Evolutionary conservation across 2,888 invertebrate species (phyloP).

Genomic region (Cosmorhoe ocellata): DNA sequence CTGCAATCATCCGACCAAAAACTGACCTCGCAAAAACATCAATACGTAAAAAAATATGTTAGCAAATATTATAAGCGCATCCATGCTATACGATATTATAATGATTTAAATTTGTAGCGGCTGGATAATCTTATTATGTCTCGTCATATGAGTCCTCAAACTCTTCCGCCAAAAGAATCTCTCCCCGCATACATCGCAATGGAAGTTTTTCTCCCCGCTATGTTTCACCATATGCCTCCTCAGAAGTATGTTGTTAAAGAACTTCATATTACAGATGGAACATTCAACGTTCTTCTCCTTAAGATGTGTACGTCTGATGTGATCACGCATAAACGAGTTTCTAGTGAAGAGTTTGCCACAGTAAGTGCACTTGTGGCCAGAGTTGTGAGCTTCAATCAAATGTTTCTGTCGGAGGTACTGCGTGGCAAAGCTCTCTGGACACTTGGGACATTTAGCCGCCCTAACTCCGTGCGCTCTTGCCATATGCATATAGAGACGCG

Average conservation of each 20-base stretch:
- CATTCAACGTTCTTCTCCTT: slow-evolving; percentile 75
- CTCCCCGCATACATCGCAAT: slow-evolving; percentile 84
- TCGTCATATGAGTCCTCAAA: slow-evolving; percentile 80
- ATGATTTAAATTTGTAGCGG: slow-evolving; percentile 37
- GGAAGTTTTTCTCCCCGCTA: slow-evolving; percentile 80
- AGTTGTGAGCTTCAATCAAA: slow-evolving; percentile 76
- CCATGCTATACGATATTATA: no score
- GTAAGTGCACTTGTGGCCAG: slow-evolving; percentile 69
- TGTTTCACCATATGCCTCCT: slow-evolving; percentile 74
- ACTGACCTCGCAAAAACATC: no score
- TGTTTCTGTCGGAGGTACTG: slow-evolving; percentile 79
- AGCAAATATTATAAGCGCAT: no score
- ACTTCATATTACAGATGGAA: slow-evolving; percentile 70
- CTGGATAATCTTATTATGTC: slow-evolving; percentile 59
- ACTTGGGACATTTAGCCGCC: slow-evolving; percentile 72
- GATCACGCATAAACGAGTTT: slow-evolving; percentile 70
- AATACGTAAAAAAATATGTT: no score
- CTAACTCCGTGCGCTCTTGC: slow-evolving; percentile 70
- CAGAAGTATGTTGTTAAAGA: slow-evolving; percentile 70
- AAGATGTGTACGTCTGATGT: slow-evolving; percentile 67
- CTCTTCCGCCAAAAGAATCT: slow-evolving; percentile 84
- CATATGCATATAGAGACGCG: slow-evolving; percentile 76
- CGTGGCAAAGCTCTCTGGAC: slow-evolving; percentile 73
- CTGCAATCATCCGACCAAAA: no score
- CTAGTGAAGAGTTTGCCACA: slow-evolving; percentile 71